These are phyloP conservation scores for Oreochromis niloticus DNA, from an alignment of 2,113 vertebrate species.

Conservation along the genomic window DNA sequence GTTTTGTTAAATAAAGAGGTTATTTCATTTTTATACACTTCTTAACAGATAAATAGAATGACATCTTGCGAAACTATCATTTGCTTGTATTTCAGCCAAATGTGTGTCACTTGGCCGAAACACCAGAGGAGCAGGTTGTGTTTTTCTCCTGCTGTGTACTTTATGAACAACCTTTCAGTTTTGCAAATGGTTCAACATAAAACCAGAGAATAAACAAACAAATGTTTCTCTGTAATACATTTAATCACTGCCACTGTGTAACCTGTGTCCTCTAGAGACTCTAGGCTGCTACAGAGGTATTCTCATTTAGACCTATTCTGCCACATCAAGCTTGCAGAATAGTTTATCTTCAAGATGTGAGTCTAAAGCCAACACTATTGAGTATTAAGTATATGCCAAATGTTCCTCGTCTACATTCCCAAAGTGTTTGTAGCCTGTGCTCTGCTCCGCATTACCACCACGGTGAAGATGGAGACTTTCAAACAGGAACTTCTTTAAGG, in stretches of 20 bases:
- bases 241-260: not conserved
- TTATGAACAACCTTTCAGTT: not conserved
- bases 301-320: not conserved
- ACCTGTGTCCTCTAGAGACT: not conserved
- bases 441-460: not conserved
- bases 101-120: not conserved
- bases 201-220: not conserved
- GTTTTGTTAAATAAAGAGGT: not conserved
- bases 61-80: not conserved
- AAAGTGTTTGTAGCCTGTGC: not conserved
- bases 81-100: not conserved
- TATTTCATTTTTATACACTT: not conserved
- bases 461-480: not conserved
- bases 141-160: not conserved
- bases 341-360: not conserved
- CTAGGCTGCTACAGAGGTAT: not conserved
- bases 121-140: conserved; percentile 4
- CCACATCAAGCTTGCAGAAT: not conserved
- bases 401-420: not conserved
- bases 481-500: not conserved
- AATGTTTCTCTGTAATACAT: not conserved
- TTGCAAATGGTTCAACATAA: not conserved
- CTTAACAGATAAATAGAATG: not conserved
- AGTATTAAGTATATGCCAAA: not conserved
- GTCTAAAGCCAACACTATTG: not conserved